Percentiles rank a stretch among this genome's conserved stretches.
Evolutionary conservation across 2,888 invertebrate genomes (phyloP).

Genomic region (Eupithecia abbreviata): DNA sequence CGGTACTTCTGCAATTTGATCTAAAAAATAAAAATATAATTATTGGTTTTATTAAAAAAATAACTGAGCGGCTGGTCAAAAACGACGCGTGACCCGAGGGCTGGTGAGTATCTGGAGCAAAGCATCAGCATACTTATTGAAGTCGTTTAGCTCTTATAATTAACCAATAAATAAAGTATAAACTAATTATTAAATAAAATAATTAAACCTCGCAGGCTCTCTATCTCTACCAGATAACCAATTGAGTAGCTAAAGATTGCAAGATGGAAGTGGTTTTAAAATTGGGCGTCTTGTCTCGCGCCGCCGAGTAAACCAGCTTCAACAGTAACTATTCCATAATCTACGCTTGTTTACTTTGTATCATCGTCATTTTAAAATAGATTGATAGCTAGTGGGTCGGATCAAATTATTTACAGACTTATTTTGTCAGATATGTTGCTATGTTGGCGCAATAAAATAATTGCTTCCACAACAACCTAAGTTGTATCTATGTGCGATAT

Average conservation of each 20-base stretch:
- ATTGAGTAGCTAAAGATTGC: background rate
- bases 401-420: constrained; percentile 2
- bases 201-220: background rate
- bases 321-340: constrained; percentile 13
- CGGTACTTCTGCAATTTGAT: background rate
- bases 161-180: too few species aligned
- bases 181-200: too few species aligned
- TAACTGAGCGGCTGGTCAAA: too few species aligned
- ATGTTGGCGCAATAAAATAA: background rate
- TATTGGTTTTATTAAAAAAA: background rate
- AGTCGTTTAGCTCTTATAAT: too few species aligned
- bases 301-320: background rate
- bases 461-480: background rate
- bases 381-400: background rate
- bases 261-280: background rate
- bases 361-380: constrained; percentile 6
- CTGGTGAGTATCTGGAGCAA: too few species aligned
- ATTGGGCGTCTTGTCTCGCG: background rate
- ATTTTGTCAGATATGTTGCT: background rate
- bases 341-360: constrained; percentile 23
- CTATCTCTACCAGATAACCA: background rate
- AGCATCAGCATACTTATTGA: too few species aligned
- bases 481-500: background rate
- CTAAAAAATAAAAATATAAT: background rate
- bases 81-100: too few species aligned